A percentile compares a stretch with the other conserved stretches of the same genome.
Conservation (phyloP, 2,888 invertebrate species). For the Nomada flava region DNA sequence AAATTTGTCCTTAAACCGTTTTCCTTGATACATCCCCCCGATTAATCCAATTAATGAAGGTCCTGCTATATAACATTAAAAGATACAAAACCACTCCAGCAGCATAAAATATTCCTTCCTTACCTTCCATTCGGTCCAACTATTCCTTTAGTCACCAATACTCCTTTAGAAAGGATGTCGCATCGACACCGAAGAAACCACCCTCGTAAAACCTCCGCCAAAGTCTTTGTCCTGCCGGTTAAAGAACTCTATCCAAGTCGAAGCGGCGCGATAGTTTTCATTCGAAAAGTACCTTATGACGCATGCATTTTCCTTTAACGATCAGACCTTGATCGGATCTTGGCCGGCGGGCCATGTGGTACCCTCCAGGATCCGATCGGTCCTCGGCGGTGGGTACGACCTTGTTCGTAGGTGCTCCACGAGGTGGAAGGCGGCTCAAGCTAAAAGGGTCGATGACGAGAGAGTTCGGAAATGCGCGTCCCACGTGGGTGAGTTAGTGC, state of each 20-base stretch:
- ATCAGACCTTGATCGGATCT: constrained; percentile 53
- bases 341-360: constrained; percentile 56
- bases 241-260: not conserved
- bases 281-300: constrained; percentile 10
- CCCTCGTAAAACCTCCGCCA: not conserved
- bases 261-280: not conserved
- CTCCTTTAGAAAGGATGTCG: too few species aligned
- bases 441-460: constrained; percentile 83
- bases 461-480: constrained; percentile 81
- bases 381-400: constrained; percentile 57
- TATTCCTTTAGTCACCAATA: too few species aligned
- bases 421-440: constrained; percentile 69
- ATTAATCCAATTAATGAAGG: too few species aligned
- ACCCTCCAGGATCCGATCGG: constrained; percentile 68
- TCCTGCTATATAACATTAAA: too few species aligned
- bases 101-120: too few species aligned
- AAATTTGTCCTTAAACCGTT: too few species aligned
- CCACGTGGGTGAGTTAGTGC: constrained; percentile 80
- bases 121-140: too few species aligned
- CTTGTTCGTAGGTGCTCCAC: constrained; percentile 68
- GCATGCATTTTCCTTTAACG: constrained; percentile 36
- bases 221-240: not conserved
- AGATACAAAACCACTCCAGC: too few species aligned
- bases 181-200: not conserved
- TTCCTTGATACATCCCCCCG: too few species aligned